These are phyloP conservation scores for Phenganax stokvisi DNA, from an alignment of 92 coral and sea anemone genomes.

Conservation along the genomic window DNA sequence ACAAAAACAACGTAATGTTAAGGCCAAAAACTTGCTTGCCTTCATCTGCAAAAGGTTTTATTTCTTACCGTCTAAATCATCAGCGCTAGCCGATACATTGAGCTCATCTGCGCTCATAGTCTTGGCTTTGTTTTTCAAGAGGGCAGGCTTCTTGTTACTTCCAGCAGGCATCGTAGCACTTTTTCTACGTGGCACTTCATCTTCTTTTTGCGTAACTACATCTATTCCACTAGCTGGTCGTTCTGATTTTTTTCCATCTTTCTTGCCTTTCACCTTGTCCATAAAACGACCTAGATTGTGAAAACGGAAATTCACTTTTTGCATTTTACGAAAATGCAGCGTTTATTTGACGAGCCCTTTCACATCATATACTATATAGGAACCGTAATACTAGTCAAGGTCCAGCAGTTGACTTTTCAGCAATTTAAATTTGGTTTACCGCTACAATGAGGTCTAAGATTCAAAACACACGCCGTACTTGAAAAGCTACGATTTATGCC, in stretches of 20 bases:
- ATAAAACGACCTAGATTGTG: conserved; percentile 15
- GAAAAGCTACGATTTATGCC: no score
- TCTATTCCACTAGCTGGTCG: conserved; percentile 14
- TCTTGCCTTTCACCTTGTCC: conserved; percentile 31
- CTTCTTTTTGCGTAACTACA: no score
- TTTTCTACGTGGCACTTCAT: background rate
- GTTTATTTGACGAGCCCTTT: no score
- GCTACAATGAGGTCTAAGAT: no score
- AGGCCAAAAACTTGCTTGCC: background rate
- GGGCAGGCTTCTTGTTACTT: background rate
- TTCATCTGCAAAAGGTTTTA: background rate
- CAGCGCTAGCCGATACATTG: background rate
- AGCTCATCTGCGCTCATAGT: conserved; percentile 19
- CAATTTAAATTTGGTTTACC: no score
- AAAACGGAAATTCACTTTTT: no score
- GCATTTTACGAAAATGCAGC: no score
- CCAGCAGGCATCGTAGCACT: conserved; percentile 17
- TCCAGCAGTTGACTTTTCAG: no score
- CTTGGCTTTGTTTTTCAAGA: conserved; percentile 13
- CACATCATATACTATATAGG: no score
- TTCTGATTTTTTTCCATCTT: conserved; percentile 5
- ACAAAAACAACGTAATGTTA: background rate
- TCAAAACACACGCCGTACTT: no score
- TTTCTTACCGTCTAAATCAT: conserved; percentile 20
- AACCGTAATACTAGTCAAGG: background rate